Evolutionary conservation across 2,888 invertebrate species (phyloP).

Genomic region (Drosophila mayaguana): DNA sequence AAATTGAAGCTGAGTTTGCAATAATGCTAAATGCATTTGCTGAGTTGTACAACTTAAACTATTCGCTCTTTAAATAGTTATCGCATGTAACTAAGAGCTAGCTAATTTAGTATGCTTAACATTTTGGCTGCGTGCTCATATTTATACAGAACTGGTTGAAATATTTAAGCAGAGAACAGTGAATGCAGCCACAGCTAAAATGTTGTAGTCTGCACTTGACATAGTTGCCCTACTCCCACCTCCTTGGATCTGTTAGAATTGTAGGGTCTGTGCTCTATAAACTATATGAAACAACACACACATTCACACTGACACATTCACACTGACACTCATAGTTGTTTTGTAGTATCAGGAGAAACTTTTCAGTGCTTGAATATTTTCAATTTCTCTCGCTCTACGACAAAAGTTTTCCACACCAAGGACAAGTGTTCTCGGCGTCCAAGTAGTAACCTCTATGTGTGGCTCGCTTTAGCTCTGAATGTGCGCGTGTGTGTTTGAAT

Average conservation of each 20-base stretch:
- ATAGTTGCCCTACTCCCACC: constrained; percentile 38
- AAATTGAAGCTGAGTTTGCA: too few relatives aligned
- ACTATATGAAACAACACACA: constrained; percentile 45
- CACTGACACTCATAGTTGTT: constrained; percentile 16
- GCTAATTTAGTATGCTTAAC: not conserved
- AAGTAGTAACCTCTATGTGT: constrained; percentile 34
- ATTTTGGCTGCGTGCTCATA: not conserved
- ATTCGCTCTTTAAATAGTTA: not conserved
- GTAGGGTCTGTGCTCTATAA: constrained; percentile 24
- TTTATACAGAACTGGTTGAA: constrained; percentile 36
- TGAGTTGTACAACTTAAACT: not conserved
- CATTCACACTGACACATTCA: constrained; percentile 15
- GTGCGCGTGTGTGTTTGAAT: constrained; percentile 18
- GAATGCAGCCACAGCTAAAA: constrained; percentile 8
- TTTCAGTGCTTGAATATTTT: constrained; percentile 71
- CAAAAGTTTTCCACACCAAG: constrained; percentile 75
- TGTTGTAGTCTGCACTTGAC: constrained; percentile 65
- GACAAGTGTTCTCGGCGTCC: constrained; percentile 60
- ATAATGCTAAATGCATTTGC: not conserved
- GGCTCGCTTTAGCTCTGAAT: constrained; percentile 17
- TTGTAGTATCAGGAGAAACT: constrained; percentile 62
- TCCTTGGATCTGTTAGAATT: constrained; percentile 9
- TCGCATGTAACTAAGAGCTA: not conserved
- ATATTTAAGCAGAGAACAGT: constrained; percentile 40
- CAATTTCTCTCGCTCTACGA: constrained; percentile 63